A percentile compares a stretch with the other conserved stretches of the same genome.
Conservation (phyloP, 2,888 invertebrate genomes). For the Melipona beecheii region DNA sequence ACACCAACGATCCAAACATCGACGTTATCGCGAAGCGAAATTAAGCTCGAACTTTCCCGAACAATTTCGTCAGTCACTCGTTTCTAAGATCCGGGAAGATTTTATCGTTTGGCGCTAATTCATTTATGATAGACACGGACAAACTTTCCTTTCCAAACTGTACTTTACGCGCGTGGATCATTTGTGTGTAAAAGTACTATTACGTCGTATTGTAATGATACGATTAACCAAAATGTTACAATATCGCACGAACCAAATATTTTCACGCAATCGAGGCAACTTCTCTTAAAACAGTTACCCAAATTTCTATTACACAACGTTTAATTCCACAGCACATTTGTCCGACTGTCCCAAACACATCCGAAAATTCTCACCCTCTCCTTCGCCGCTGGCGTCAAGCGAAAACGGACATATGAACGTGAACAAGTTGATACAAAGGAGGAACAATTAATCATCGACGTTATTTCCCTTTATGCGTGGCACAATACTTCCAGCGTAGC, state of each 20-base stretch:
- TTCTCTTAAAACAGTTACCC: too few species aligned
- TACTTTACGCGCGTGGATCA: too few species aligned
- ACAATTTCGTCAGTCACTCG: background rate
- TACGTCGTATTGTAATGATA: too few species aligned
- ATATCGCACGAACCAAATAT: too few species aligned
- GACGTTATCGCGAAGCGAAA: conserved; percentile 11
- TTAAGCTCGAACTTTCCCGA: conserved; percentile 3
- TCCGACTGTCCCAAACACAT: too few species aligned
- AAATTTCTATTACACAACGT: too few species aligned
- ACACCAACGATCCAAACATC: conserved; percentile 17
- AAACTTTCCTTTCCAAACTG: too few species aligned
- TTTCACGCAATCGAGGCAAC: too few species aligned
- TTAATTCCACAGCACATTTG: too few species aligned
- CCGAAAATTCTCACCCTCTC: background rate
- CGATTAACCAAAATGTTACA: too few species aligned
- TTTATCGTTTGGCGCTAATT: background rate
- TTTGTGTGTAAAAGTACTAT: too few species aligned
- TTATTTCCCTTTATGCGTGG: background rate
- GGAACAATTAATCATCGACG: conserved; percentile 24
- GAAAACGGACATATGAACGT: conserved; percentile 10
- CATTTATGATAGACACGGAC: too few species aligned
- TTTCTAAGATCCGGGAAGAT: background rate
- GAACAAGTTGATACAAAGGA: background rate
- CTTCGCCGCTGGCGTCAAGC: background rate
- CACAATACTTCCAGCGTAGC: background rate